phyloP scores from a whole-genome alignment of 2,797 vertebrate genomes.

The Cyprinodon diabolis region DNA sequence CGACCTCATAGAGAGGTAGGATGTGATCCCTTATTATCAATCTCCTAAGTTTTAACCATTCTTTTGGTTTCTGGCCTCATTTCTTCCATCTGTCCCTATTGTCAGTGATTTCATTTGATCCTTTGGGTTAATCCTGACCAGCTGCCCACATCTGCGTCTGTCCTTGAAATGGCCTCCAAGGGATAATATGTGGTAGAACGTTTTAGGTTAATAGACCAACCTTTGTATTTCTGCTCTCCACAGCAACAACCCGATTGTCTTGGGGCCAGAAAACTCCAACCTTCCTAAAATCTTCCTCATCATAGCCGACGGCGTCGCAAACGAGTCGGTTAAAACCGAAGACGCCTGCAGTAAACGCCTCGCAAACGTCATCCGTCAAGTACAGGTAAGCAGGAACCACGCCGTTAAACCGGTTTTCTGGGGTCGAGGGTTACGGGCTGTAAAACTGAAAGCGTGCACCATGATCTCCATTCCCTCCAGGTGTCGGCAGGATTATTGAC shows the following conservation, averaged over 20 bases:
- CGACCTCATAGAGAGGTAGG: slow-evolving; percentile 96
- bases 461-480: slow-evolving; percentile 64
- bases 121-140: too few species aligned
- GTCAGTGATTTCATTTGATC: too few species aligned
- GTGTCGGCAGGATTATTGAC: slow-evolving; percentile 94
- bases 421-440: background rate
- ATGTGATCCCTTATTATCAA: too few species aligned
- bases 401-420: background rate
- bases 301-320: slow-evolving; percentile 95
- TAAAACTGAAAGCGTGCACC: background rate
- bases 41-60: too few species aligned
- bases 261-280: slow-evolving; percentile 95
- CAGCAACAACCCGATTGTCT: slow-evolving; percentile 96
- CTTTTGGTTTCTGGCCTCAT: too few species aligned
- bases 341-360: slow-evolving; percentile 93
- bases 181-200: too few species aligned
- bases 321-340: slow-evolving; percentile 93
- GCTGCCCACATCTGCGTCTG: too few species aligned
- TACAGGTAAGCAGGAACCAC: slow-evolving; percentile 83
- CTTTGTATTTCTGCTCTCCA: background rate
- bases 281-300: slow-evolving; percentile 96
- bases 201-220: background rate
- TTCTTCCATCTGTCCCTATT: too few species aligned
- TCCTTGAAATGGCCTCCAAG: too few species aligned
- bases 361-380: slow-evolving; percentile 96